Base-by-base conservation (phyloP, 2,888 invertebrate species). In the Chydorus sphaericus region DNA sequence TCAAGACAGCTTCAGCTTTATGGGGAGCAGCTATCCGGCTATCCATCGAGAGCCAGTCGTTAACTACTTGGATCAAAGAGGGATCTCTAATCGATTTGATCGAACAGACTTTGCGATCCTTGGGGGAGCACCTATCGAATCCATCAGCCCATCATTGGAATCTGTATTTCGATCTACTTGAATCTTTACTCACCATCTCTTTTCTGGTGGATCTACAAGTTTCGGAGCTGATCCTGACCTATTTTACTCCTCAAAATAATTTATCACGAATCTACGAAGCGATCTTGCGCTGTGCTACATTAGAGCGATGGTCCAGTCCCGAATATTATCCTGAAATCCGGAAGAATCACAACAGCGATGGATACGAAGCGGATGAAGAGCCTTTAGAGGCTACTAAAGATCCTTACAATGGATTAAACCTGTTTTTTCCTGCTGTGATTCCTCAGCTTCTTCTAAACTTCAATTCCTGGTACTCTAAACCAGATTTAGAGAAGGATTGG, bases 281-380 rank as follows among this genome's bases (percentile, higher is more conserved):
- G 7, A n/a, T 52, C 3, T 29, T 52, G 36, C 31, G 52, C 2
- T 33, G 33, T n/a, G 16, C 52, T 11, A 52, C 52, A 18, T 36
- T 52, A 11, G 52, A 52, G 52, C 31, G 36, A 29, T 52, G 52
- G 52, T 1, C 18, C 31, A 26, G 11, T 36, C 52, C 52, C 5
- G 31, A 31, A n/a, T 20, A 50, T 14, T 14, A 39, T 18, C 7
- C 16, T n/a, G 7, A 7, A 7, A 39, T 18, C 8, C n/a, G 20
- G 39, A 10, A 7, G 10, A 23, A 39, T 39, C 10, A 18, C 6
- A 7, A 39, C 10, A 7, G 39, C 16, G 79, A 79, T 63, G 81
- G 80, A 0, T 80, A 80, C 61, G 80, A 80, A 69, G 80, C 79
- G 5, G 80, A 80, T 62, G 73, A 79, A 10, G 80, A 80, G 65